Conservation (phyloP, 2,888 invertebrate genomes). For the Melanchra persicariae region DNA sequence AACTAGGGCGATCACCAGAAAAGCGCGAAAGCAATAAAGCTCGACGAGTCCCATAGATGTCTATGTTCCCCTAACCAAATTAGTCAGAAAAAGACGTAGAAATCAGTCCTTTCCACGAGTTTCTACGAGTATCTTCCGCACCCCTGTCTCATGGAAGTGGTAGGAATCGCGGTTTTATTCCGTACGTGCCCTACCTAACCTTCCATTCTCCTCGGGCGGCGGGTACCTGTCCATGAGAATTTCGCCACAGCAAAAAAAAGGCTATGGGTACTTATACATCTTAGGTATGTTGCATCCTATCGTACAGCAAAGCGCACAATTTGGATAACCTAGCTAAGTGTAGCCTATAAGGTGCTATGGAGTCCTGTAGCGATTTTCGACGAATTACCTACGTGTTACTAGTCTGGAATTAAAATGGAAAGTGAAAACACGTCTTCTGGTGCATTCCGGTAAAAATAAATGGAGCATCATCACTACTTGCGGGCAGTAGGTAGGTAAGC, state of each 20-base stretch:
- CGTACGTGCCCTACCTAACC: too few relatives aligned
- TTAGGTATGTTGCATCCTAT: not conserved
- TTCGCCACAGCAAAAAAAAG: not conserved
- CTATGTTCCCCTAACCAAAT: not conserved
- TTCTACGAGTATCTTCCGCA: too few relatives aligned
- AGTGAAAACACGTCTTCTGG: not conserved
- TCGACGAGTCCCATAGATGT: not conserved
- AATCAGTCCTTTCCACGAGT: too few relatives aligned
- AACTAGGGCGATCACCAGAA: not conserved
- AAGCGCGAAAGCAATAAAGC: not conserved
- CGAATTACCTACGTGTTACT: not conserved
- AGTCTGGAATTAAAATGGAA: not conserved
- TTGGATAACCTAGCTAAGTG: not conserved
- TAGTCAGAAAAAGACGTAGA: not conserved
- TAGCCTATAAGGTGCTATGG: not conserved
- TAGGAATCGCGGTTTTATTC: too few relatives aligned
- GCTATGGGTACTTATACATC: not conserved
- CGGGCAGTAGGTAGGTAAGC: not conserved
- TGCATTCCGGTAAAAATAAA: not conserved
- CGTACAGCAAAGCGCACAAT: not conserved
- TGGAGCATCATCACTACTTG: not conserved
- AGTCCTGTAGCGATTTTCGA: not conserved
- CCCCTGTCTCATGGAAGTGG: too few relatives aligned
- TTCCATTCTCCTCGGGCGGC: too few relatives aligned
- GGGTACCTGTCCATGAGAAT: not conserved